Evolutionary conservation across 2,797 vertebrate genomes (phyloP).

Genomic region (Serranus cabrilla): DNA sequence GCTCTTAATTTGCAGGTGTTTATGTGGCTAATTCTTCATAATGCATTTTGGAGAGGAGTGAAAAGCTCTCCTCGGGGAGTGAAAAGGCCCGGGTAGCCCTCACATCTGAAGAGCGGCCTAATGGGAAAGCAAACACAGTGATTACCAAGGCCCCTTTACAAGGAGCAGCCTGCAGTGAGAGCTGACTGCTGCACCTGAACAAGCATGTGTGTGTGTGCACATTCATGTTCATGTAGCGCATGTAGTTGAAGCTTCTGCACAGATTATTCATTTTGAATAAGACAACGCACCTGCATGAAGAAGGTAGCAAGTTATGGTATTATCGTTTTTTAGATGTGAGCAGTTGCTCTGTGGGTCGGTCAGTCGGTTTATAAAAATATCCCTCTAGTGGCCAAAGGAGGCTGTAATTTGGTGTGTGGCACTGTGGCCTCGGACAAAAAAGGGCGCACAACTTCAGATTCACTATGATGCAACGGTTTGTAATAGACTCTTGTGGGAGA

Average conservation of each 20-base stretch:
- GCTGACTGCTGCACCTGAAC: constrained; percentile 63
- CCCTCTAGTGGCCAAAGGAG: too few species aligned
- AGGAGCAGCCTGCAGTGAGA: constrained; percentile 71
- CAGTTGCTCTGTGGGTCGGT: too few species aligned
- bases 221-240: constrained; percentile 19
- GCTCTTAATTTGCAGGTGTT: constrained; percentile 66
- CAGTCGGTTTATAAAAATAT: too few species aligned
- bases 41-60: constrained; percentile 71
- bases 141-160: constrained; percentile 79
- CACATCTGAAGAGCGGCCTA: constrained; percentile 83
- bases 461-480: too few species aligned
- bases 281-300: neutral
- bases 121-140: constrained; percentile 86
- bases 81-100: constrained; percentile 72
- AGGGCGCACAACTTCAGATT: too few species aligned
- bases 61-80: constrained; percentile 80
- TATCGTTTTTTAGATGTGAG: too few species aligned
- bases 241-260: neutral
- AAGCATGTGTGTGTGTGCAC: constrained; percentile 32
- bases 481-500: too few species aligned
- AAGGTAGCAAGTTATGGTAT: too few species aligned
- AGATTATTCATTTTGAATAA: constrained; percentile 12
- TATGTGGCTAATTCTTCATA: constrained; percentile 71
- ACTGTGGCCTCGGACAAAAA: too few species aligned
- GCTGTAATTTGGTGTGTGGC: too few species aligned